phyloP scores from a whole-genome alignment of 2,113 vertebrate species.

The Dromas ardeola region DNA sequence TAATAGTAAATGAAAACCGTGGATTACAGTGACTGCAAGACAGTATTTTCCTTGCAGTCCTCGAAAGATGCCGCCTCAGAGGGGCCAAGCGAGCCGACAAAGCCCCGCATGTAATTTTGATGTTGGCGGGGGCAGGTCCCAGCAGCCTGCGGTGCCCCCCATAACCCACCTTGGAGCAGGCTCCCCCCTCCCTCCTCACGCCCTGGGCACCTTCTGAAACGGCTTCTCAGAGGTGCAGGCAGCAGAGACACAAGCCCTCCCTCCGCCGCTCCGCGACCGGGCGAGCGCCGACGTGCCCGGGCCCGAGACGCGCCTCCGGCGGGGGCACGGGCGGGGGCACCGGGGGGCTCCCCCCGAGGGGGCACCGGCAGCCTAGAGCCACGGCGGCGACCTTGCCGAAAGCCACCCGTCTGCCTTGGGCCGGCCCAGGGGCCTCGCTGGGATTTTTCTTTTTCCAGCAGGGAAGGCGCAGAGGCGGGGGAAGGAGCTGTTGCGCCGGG shows the following conservation, averaged over 20 bases:
- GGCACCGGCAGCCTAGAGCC: not conserved
- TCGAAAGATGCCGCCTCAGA: constrained; percentile 13
- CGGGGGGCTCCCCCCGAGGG: not conserved
- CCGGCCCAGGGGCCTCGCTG: not conserved
- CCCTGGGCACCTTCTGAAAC: not conserved
- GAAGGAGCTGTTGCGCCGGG: not conserved
- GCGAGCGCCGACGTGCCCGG: not conserved
- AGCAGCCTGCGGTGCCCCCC: not conserved
- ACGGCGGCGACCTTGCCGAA: not conserved
- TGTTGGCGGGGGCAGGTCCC: not conserved
- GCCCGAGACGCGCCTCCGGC: not conserved
- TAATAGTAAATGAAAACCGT: constrained; percentile 68
- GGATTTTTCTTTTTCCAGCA: not conserved
- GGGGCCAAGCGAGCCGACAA: not conserved
- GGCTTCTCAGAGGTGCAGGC: not conserved
- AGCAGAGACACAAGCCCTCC: not conserved
- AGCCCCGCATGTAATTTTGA: not conserved
- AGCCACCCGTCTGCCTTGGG: not conserved
- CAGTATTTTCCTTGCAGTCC: constrained; percentile 31
- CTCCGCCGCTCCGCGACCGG: not conserved
- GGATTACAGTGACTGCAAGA: constrained; percentile 41
- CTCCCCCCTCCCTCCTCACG: not conserved
- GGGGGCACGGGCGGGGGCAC: not conserved
- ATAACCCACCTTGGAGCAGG: not conserved
- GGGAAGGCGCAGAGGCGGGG: not conserved